Conservation (phyloP, 2,797 vertebrate species). For the Anguilla anguilla region DNA sequence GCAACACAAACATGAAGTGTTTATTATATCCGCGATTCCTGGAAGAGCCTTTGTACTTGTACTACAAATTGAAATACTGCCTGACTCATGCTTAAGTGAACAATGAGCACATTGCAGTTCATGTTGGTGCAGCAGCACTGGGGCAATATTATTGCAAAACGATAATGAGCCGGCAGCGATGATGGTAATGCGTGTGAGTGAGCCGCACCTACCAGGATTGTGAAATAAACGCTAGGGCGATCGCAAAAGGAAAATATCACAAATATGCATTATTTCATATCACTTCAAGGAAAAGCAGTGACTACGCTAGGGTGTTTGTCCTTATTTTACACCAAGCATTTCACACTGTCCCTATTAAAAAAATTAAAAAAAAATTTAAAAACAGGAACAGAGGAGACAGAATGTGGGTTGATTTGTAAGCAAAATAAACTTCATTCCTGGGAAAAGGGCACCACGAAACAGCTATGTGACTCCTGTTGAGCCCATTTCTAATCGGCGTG, state of each 20-base stretch:
- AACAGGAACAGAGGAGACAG: not conserved
- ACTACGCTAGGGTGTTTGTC: not conserved
- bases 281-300: slow-evolving; percentile 11
- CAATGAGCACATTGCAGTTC: slow-evolving; percentile 19
- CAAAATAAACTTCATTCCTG: not conserved
- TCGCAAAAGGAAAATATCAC: not conserved
- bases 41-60: not conserved
- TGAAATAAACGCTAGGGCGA: slow-evolving; percentile 48
- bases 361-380: not conserved
- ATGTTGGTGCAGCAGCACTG: slow-evolving; percentile 38
- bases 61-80: slow-evolving; percentile 21
- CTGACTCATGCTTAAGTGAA: slow-evolving; percentile 28
- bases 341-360: not conserved
- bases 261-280: slow-evolving; percentile 36
- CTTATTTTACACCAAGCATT: not conserved
- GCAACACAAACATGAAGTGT: not conserved
- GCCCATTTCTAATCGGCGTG: not conserved
- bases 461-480: slow-evolving; percentile 20
- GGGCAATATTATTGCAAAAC: slow-evolving; percentile 39
- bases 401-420: not conserved
- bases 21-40: not conserved
- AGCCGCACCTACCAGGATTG: slow-evolving; percentile 51
- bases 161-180: slow-evolving; percentile 49
- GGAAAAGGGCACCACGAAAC: slow-evolving; percentile 15
- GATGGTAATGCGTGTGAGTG: slow-evolving; percentile 51